phyloP scores from a whole-genome alignment of 2,888 invertebrate genomes.

The Neoascia interrupta region DNA sequence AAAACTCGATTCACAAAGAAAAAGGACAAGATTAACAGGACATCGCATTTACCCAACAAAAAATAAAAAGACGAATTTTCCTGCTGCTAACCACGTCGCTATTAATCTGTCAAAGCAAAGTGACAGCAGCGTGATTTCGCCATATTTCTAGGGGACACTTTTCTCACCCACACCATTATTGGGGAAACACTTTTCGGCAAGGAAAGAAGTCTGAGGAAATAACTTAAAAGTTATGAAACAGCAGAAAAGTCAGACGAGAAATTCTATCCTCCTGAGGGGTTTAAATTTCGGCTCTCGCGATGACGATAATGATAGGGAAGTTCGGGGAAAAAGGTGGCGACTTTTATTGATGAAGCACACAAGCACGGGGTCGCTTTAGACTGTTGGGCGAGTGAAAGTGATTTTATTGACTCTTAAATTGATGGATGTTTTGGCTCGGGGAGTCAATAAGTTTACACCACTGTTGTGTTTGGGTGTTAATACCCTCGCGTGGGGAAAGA shows the following conservation, averaged over 20 bases:
- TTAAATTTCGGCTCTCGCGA: constrained; percentile 20
- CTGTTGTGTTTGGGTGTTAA: constrained; percentile 39
- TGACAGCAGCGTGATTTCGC: constrained; percentile 64
- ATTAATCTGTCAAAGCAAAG: constrained; percentile 68
- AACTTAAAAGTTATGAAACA: constrained; percentile 63
- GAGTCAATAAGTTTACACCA: constrained; percentile 49
- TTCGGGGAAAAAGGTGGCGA: neutral
- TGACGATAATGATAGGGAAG: constrained; percentile 6
- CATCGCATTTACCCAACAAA: constrained; percentile 36
- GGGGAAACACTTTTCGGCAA: neutral
- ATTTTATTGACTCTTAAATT: constrained; percentile 64
- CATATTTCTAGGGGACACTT: neutral
- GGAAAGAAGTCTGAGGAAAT: constrained; percentile 1
- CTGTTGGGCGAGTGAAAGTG: constrained; percentile 38
- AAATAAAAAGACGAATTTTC: constrained; percentile 12
- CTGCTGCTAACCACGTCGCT: constrained; percentile 58
- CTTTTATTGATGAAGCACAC: neutral
- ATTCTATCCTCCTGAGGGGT: constrained; percentile 13
- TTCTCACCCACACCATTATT: neutral
- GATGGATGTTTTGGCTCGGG: constrained; percentile 59
- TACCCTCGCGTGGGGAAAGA: constrained; percentile 8
- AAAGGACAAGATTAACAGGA: constrained; percentile 47
- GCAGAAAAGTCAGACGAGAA: constrained; percentile 59
- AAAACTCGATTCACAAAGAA: neutral
- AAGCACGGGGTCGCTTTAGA: neutral